These are phyloP conservation scores for Gracilinanus agilis DNA, from an alignment of 2,113 vertebrate genomes.

Conservation along the genomic window DNA sequence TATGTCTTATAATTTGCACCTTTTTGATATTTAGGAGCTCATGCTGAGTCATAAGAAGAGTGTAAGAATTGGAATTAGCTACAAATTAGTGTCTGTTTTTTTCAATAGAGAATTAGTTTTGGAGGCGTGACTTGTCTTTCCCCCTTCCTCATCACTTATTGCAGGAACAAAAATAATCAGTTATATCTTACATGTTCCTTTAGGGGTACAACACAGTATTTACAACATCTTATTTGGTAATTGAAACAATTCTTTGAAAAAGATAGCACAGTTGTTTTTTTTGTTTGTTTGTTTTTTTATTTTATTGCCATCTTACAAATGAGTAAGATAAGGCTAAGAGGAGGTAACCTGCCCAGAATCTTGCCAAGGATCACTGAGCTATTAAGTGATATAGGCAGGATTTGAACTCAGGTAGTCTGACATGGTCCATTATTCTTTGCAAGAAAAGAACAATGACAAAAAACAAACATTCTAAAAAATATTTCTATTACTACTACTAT, in stretches of 20 bases:
- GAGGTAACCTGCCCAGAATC: not conserved
- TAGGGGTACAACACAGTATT: not conserved
- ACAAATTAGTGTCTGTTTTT: constrained; percentile 36
- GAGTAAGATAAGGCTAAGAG: not conserved
- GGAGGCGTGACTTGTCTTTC: not conserved
- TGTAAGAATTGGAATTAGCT: constrained; percentile 36
- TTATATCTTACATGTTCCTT: not conserved
- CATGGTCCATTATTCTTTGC: not conserved
- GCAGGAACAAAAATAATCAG: not conserved
- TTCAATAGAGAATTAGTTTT: constrained; percentile 6
- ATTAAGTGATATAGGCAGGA: not conserved
- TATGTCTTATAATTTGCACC: constrained; percentile 35
- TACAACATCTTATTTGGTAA: not conserved
- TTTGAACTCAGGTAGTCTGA: not conserved
- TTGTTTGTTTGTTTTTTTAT: no score
- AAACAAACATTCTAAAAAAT: no score
- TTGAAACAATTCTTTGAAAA: not conserved
- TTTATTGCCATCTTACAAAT: not conserved
- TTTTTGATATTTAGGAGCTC: constrained; percentile 8
- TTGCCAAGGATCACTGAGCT: not conserved
- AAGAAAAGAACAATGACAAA: not conserved
- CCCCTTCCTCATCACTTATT: not conserved
- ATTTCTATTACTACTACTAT: no score
- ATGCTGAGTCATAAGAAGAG: not conserved
- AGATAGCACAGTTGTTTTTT: not conserved